A percentile compares a stretch with the other conserved stretches of the same genome.
phyloP scores from a whole-genome alignment of 1,140 invertebrate species.

The Campodea augens region DNA sequence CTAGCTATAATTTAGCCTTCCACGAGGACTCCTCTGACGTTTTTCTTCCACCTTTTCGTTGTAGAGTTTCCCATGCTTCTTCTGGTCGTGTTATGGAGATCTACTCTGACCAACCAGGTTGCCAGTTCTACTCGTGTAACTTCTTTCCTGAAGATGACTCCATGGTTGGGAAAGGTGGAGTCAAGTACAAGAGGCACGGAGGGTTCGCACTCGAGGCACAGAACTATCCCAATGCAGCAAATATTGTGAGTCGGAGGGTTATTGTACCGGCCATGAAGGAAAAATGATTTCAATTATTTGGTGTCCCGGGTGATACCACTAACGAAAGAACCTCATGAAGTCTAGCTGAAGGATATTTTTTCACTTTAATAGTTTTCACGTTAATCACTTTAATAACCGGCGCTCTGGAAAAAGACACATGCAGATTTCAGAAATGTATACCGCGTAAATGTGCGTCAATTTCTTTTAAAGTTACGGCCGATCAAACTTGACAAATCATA shows the following conservation, averaged over 20 bases:
- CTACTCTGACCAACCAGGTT: constrained; percentile 64
- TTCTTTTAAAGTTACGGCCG: too few relatives aligned
- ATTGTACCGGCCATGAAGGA: not conserved
- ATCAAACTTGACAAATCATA: too few relatives aligned
- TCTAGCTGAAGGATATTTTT: constrained; percentile 16
- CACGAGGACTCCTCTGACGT: not conserved
- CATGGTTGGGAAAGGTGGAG: constrained; percentile 45
- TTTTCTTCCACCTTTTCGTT: constrained; percentile 16
- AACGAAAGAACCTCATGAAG: constrained; percentile 4
- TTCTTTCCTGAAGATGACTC: constrained; percentile 36
- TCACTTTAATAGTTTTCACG: too few relatives aligned
- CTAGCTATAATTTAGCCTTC: too few relatives aligned
- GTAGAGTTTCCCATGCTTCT: constrained; percentile 39
- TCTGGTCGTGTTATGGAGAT: constrained; percentile 55
- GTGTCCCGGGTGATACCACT: not conserved
- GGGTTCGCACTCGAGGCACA: constrained; percentile 81
- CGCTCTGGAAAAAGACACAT: too few relatives aligned
- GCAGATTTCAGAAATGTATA: too few relatives aligned
- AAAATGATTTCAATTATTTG: not conserved
- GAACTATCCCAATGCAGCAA: constrained; percentile 76
- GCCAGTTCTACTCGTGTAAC: constrained; percentile 77
- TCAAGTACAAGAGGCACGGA: constrained; percentile 50
- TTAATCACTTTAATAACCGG: too few relatives aligned
- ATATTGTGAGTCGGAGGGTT: constrained; percentile 57
- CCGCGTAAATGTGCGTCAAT: too few relatives aligned